Conservation (phyloP, 2,888 invertebrate species). For the Coelopa pilipes region DNA sequence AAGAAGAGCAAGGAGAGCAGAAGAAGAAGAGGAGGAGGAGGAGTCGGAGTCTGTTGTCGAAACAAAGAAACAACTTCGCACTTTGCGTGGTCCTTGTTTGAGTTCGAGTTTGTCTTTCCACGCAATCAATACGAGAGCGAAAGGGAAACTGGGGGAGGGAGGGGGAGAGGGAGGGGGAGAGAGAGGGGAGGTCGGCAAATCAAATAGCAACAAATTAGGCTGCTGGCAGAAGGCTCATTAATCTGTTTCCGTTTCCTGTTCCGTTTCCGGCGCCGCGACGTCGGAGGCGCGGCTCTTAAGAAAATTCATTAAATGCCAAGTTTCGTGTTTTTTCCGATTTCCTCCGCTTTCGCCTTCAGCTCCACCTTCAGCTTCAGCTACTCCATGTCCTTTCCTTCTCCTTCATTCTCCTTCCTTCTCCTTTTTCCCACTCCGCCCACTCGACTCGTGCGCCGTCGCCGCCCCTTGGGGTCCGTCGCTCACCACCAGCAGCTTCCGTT, state of each 20-base stretch:
- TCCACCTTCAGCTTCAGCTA: not conserved
- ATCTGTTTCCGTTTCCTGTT: slow-evolving; percentile 12
- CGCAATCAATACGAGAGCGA: not conserved
- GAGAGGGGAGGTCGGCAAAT: not conserved
- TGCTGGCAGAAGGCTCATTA: slow-evolving; percentile 17
- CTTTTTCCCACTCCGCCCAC: too few species aligned
- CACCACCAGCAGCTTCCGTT: too few species aligned
- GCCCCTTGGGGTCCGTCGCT: too few species aligned
- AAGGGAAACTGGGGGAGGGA: not conserved
- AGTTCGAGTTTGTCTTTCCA: not conserved
- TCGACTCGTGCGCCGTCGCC: too few species aligned
- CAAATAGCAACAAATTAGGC: slow-evolving; percentile 12
- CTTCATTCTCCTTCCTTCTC: too few species aligned
- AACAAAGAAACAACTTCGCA: not conserved
- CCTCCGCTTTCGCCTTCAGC: not conserved
- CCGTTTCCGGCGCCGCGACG: not conserved
- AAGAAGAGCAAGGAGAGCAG: not conserved
- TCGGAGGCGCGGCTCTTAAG: not conserved
- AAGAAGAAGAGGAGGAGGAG: not conserved
- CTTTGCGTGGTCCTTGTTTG: not conserved
- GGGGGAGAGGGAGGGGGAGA: not conserved
- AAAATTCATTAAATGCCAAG: slow-evolving; percentile 24
- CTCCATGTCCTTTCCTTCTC: not conserved
- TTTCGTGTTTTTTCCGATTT: not conserved
- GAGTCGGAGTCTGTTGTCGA: not conserved